phyloP scores from a whole-genome alignment of 2,888 invertebrate genomes.

The Apeira syringaria region DNA sequence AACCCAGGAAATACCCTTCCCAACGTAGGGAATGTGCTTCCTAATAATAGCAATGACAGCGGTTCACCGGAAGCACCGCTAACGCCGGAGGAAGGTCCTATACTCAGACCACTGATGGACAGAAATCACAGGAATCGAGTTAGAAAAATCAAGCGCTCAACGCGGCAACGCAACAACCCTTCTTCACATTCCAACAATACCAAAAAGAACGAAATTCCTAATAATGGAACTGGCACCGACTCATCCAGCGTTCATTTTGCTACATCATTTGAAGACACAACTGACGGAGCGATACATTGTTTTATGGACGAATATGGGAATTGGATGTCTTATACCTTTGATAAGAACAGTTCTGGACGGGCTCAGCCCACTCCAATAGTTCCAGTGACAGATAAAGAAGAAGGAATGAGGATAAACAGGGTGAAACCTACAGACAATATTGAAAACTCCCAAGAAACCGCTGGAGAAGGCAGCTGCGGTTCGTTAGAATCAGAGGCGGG shows the following conservation, averaged over 20 bases:
- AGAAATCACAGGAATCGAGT: constrained; percentile 78
- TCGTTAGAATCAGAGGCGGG: constrained; percentile 75
- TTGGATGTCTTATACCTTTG: constrained; percentile 93
- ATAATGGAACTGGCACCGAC: constrained; percentile 53
- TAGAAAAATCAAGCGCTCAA: constrained; percentile 81
- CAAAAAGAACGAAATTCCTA: constrained; percentile 57
- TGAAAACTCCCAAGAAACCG: constrained; percentile 67
- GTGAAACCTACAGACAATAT: constrained; percentile 60
- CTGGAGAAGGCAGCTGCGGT: constrained; percentile 75
- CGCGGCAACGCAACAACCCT: constrained; percentile 73
- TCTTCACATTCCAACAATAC: constrained; percentile 53
- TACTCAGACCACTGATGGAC: constrained; percentile 74
- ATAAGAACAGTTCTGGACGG: constrained; percentile 87
- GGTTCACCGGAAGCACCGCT: constrained; percentile 52
- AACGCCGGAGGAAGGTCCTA: constrained; percentile 59
- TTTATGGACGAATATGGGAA: constrained; percentile 94
- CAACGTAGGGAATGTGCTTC: constrained; percentile 63
- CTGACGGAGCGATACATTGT: constrained; percentile 93
- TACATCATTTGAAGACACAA: constrained; percentile 91
- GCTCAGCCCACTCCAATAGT: constrained; percentile 66
- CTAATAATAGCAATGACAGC: constrained; percentile 49
- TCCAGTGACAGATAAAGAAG: constrained; percentile 63
- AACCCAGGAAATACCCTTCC: too few relatives aligned
- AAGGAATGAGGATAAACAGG: constrained; percentile 48
- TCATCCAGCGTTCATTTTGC: constrained; percentile 86